Conservation (phyloP, 2,888 invertebrate species). For the Zonitis immaculata region DNA sequence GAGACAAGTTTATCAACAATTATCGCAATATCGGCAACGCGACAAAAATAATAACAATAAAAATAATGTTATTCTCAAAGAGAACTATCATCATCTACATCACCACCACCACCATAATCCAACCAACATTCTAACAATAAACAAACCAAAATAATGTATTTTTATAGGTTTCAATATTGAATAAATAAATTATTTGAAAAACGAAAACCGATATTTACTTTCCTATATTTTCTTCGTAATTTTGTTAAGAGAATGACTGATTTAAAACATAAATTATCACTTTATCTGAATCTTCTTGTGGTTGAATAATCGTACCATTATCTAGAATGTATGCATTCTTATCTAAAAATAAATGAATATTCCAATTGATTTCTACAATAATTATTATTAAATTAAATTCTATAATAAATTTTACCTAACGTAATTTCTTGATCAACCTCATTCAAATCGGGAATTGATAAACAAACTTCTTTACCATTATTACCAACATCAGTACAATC, state of each 20-base stretch:
- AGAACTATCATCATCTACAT: conserved; percentile 33
- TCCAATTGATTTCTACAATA: too few relatives aligned
- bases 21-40: conserved; percentile 59
- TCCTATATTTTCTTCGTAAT: not conserved
- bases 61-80: conserved; percentile 19
- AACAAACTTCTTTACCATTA: conserved; percentile 33
- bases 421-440: conserved; percentile 41
- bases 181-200: not conserved
- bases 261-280: conserved; percentile 40
- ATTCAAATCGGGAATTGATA: conserved; percentile 45
- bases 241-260: conserved; percentile 15
- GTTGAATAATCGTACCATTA: conserved; percentile 41
- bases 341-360: too few relatives aligned
- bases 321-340: conserved; percentile 41
- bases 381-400: too few relatives aligned
- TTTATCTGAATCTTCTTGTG: conserved; percentile 34
- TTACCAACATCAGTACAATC: conserved; percentile 9
- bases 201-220: not conserved
- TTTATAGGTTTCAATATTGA: not conserved
- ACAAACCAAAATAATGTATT: conserved; percentile 3
- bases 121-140: conserved; percentile 1
- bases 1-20: conserved; percentile 73
- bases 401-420: too few relatives aligned
- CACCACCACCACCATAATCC: conserved; percentile 2
- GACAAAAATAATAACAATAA: conserved; percentile 34